Evolutionary conservation across 2,113 vertebrate species (phyloP), one percentile per base, ranked within the genome.

Genomic region (Lates calcarifer): DNA sequence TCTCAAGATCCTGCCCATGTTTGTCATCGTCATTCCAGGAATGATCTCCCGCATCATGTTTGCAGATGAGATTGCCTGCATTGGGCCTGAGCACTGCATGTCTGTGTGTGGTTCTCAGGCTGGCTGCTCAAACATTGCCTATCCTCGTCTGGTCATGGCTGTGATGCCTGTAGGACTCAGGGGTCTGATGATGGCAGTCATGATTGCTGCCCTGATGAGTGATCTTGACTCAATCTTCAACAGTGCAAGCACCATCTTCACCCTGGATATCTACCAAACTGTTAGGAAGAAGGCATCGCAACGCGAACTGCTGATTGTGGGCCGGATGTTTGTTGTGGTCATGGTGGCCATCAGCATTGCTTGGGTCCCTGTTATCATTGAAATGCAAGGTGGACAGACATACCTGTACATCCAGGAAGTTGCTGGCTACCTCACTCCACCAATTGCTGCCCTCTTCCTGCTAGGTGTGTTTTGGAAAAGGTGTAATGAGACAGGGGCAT

Each of bases 381-480:
- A 99, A 90, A 99, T 99, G 98, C 98, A 99, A 92, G 97, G 98
- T 15, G 98, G 98, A 39, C 98, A 99, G 93, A 99, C 98, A 92
- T 99, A 99, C 90, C 95, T 99, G 41, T 99, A 99, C 87, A 99
- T 99, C 86, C 98, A 99, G 92, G 98, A 99, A 93, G 96, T 99
- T 2, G 97, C 98, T 0, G 98, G 97, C 78, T 99, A 99, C 84
- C 95, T 99, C 79, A 99, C 98, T 1, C 98, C 98, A 18, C 98
- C 98, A 0, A 96, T 99, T 28, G 98, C 98, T 0, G 97, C 97
- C 60, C 95, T 99, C 6, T 99, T 99, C 89, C 94, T 99, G 41
- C 94, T 99, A 35, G 97, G 97, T 4, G 96, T 99, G 66, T 99
- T 99, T 90, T 99, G 98, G 97, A 98, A 96, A 82, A 96, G 96